A percentile compares a stretch with the other conserved stretches of the same genome.
Conservation (phyloP, 2,888 invertebrate genomes). For the Mimumesa dahlbomi region DNA sequence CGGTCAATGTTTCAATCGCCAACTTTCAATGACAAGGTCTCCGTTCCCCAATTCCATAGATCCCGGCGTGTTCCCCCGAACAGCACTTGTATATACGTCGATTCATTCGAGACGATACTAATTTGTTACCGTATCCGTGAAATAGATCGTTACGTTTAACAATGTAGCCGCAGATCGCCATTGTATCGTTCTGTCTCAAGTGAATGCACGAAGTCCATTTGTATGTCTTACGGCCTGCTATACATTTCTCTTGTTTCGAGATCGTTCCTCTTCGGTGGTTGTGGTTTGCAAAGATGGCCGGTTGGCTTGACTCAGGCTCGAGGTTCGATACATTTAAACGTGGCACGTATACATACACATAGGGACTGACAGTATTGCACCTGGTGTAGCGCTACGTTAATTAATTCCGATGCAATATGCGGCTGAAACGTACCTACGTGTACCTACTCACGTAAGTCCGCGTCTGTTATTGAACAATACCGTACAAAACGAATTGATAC, state of each 20-base stretch:
- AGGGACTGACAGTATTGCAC: slow-evolving; percentile 15
- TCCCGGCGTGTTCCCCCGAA: no score
- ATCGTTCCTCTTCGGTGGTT: slow-evolving; percentile 48
- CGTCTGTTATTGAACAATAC: neutral
- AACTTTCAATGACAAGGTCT: no score
- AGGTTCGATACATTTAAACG: slow-evolving; percentile 8
- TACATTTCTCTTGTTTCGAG: slow-evolving; percentile 37
- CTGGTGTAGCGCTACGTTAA: slow-evolving; percentile 43
- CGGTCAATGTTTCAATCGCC: no score
- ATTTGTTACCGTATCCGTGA: slow-evolving; percentile 14
- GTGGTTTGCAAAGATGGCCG: slow-evolving; percentile 49
- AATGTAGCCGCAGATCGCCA: slow-evolving; percentile 4
- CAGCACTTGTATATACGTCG: no score
- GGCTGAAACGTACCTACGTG: neutral
- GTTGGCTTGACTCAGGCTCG: slow-evolving; percentile 8
- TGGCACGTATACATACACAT: slow-evolving; percentile 6
- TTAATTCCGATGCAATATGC: slow-evolving; percentile 38
- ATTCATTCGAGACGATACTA: slow-evolving; percentile 9
- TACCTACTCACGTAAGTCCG: no score
- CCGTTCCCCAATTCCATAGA: no score
- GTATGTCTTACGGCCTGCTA: slow-evolving; percentile 21
- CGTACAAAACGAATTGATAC: no score
- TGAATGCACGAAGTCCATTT: slow-evolving; percentile 14
- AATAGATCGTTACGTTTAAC: neutral
- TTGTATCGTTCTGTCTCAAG: slow-evolving; percentile 24